Evolutionary conservation across 1,140 invertebrate species (phyloP), one percentile per base, ranked within the genome.

Genomic region (Drosophila ogumai): DNA sequence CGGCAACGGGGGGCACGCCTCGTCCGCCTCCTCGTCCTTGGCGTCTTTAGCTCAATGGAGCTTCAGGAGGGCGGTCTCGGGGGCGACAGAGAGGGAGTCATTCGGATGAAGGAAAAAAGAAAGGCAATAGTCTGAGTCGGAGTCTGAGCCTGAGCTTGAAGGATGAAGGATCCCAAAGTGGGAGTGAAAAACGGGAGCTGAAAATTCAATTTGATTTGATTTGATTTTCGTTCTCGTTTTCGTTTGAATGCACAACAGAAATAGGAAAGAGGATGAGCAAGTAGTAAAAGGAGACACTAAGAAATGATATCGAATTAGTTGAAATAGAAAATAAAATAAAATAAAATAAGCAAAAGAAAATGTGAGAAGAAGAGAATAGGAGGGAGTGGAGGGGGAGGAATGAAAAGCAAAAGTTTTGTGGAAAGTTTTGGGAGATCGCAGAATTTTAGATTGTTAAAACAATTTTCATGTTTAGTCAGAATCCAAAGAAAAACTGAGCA

Each of bases 141-240:
- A 22, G 22, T 22, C 50, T 22, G 15, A 41, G 38, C 41, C 38
- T 64, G 54, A 36, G 36, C 22, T 17, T 44, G 32, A 34, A 15
- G 13, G 46, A 47, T 17, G 50, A 61, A 49, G 69, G 60, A 74
- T 52, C 54, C 54, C 38, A 15, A 46, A 43, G 55, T 7, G 34
- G 32, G 50, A 10, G 59, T 72, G 46, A 52, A 73, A 64, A 74
- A 56, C 54, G 73, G 41, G 32, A 73, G 80, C 77, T 80, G 82
- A 87, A 91, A 91, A 91, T 91, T 91, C 78, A 91, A 91, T 91
- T 91, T 91, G 80, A 88, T 88, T 88, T 90, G 82, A 91, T 91
- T 91, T 91, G 87, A 91, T 91, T 91, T 91, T 91, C 87, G 74
- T 91, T 91, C 82, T 88, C 80, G 80, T 87, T 91, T 87, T 88